Evolutionary conservation across 2,888 invertebrate genomes (phyloP).

Genomic region (Acronicta psi): DNA sequence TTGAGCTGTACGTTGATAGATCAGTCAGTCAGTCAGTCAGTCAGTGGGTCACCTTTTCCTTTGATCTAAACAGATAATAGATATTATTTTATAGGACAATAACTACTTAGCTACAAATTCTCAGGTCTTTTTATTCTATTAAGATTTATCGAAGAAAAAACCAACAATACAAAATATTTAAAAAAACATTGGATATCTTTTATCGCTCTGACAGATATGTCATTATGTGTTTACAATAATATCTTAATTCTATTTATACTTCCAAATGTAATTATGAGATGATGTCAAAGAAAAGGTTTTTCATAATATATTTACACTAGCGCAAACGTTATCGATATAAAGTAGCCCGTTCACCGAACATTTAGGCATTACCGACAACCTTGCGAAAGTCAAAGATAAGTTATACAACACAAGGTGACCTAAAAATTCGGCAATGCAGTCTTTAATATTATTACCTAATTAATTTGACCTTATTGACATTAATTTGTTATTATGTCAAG

Average conservation of each 20-base stretch:
- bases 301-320: conserved; percentile 11
- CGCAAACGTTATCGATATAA: conserved; percentile 24
- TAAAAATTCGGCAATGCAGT: conserved; percentile 59
- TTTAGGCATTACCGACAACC: conserved; percentile 52
- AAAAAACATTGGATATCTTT: no score
- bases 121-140: no score
- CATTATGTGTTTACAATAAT: neutral
- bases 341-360: conserved; percentile 28
- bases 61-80: no score
- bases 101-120: no score
- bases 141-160: neutral
- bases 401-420: conserved; percentile 65
- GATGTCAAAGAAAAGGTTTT: conserved; percentile 15
- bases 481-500: conserved; percentile 12
- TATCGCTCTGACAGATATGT: no score
- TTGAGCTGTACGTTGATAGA: no score
- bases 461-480: conserved; percentile 47
- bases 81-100: no score
- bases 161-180: no score
- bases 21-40: no score
- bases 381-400: conserved; percentile 63
- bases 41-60: no score
- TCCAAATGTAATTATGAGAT: conserved; percentile 1
- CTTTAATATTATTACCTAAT: conserved; percentile 33
- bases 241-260: neutral